A percentile compares a stretch with the other conserved stretches of the same genome.
These are phyloP conservation scores for Thamnophis sirtalis DNA, from an alignment of 2,113 vertebrate genomes.

Conservation along the genomic window DNA sequence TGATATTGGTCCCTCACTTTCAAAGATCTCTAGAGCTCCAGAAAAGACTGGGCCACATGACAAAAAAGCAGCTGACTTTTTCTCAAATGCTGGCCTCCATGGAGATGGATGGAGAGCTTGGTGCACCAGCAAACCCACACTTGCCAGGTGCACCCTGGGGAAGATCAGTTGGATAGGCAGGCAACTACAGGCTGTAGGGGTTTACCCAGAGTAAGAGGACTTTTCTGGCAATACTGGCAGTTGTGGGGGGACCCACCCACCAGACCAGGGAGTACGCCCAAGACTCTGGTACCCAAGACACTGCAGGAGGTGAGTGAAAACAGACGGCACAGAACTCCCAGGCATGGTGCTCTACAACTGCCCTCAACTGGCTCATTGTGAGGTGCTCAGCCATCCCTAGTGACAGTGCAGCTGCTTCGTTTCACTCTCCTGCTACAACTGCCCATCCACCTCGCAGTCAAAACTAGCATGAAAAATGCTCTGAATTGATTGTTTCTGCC, in stretches of 20 bases:
- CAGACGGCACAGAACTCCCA: neutral
- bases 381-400: neutral
- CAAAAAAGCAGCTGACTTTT: neutral
- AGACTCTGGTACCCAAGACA: neutral
- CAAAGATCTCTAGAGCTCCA: neutral
- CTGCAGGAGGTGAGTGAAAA: neutral
- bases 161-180: neutral
- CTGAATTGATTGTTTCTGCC: neutral
- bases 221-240: neutral
- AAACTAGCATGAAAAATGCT: neutral
- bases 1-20: neutral
- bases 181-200: neutral
- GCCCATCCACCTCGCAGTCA: neutral
- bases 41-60: neutral
- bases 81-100: neutral
- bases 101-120: neutral
- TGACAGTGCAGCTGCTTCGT: neutral
- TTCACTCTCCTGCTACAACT: neutral
- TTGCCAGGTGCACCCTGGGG: neutral
- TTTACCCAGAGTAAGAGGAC: neutral
- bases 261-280: neutral
- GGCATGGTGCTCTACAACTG: neutral
- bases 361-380: too few species aligned
- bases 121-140: neutral
- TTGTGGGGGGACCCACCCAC: neutral